Conservation (phyloP, 2,888 invertebrate species). For the Ennomos quercinarius region DNA sequence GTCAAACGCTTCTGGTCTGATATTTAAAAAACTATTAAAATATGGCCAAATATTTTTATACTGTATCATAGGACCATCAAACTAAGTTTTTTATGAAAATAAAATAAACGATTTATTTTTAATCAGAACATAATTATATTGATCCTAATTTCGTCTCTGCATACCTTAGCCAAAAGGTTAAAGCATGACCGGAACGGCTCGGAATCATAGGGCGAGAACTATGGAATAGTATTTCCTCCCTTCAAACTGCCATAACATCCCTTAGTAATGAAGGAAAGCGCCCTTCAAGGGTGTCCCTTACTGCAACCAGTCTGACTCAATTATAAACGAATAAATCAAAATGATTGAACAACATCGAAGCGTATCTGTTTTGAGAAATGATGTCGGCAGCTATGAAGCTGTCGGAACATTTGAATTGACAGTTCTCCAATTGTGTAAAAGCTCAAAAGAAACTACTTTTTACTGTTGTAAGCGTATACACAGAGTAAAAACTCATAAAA, state of each 20-base stretch:
- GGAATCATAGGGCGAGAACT: conserved; percentile 65
- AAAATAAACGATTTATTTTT: too few species aligned
- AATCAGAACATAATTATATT: too few species aligned
- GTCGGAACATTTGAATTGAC: conserved; percentile 14
- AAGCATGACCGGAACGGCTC: conserved; percentile 61
- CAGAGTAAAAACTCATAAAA: background rate
- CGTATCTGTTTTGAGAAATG: conserved; percentile 32
- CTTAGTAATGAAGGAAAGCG: conserved; percentile 62
- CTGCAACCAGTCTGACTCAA: conserved; percentile 65
- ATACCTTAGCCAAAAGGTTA: conserved; percentile 54
- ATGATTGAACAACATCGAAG: conserved; percentile 53
- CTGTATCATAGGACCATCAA: too few species aligned
- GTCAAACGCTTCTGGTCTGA: too few species aligned
- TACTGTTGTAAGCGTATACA: background rate
- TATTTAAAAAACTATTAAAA: too few species aligned
- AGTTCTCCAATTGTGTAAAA: background rate
- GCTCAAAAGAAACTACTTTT: background rate
- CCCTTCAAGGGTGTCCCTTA: conserved; percentile 64
- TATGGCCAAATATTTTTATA: too few species aligned
- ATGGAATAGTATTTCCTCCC: conserved; percentile 57
- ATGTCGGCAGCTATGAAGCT: conserved; percentile 11
- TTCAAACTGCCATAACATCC: conserved; percentile 60
- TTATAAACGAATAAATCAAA: conserved; percentile 77
- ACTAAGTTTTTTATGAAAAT: too few species aligned
- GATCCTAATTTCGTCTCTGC: conserved; percentile 46